Percentiles rank a stretch among this genome's conserved stretches.
phyloP scores from a whole-genome alignment of 2,888 invertebrate species.

The Polylopha cassiicola region DNA sequence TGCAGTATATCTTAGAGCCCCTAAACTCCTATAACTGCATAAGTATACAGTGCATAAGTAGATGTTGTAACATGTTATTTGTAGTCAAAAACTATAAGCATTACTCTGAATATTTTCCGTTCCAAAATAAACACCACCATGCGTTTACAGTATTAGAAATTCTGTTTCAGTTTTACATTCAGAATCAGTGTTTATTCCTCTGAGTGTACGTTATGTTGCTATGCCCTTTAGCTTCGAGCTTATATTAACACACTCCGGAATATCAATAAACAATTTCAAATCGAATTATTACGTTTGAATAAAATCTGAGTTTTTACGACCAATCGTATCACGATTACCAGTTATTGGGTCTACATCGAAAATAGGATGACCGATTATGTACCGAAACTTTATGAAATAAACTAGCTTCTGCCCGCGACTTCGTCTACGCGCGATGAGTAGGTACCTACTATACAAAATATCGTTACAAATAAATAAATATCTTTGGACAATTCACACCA shows the following conservation, averaged over 20 bases:
- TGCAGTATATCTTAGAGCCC: too few relatives aligned
- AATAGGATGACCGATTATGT: too few relatives aligned
- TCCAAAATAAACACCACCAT: constrained; percentile 29
- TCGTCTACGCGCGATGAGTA: too few relatives aligned
- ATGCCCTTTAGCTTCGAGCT: neutral
- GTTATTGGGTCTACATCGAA: constrained; percentile 4
- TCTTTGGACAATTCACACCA: too few relatives aligned
- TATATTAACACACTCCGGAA: neutral
- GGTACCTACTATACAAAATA: too few relatives aligned
- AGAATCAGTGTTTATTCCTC: constrained; percentile 10
- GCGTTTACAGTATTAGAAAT: constrained; percentile 23
- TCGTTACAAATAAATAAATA: too few relatives aligned
- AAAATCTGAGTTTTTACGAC: constrained; percentile 2
- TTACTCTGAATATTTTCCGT: constrained; percentile 42
- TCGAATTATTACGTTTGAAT: constrained; percentile 7
- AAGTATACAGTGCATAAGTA: too few relatives aligned
- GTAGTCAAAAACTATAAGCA: too few relatives aligned
- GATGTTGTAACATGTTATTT: too few relatives aligned
- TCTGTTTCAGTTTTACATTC: constrained; percentile 13
- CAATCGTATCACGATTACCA: constrained; percentile 6
- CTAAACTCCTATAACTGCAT: too few relatives aligned
- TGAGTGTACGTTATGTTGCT: constrained; percentile 9
- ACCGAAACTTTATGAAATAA: too few relatives aligned
- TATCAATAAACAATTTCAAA: constrained; percentile 8
- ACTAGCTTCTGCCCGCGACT: too few relatives aligned